phyloP scores from a whole-genome alignment of 2,797 vertebrate genomes.

The Pagetopsis macropterus region DNA sequence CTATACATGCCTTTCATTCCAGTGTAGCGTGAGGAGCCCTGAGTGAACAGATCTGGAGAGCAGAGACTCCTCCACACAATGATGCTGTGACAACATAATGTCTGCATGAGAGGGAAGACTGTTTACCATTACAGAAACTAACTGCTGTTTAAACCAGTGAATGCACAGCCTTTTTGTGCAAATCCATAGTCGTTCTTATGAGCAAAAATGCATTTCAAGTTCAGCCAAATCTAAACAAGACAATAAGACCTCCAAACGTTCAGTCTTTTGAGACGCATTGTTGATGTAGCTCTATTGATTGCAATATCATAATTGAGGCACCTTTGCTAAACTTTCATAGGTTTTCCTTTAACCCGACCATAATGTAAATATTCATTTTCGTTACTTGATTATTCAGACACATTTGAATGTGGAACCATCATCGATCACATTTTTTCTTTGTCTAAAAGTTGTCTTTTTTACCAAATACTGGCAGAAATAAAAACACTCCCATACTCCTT shows the following conservation, averaged over 20 bases:
- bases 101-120: constrained; percentile 24
- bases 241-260: constrained; percentile 5
- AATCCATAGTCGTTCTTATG: background rate
- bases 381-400: background rate
- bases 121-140: constrained; percentile 30
- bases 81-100: constrained; percentile 37
- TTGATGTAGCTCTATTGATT: background rate
- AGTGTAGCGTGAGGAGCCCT: constrained; percentile 48
- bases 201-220: constrained; percentile 2
- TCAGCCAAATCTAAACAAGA: constrained; percentile 10
- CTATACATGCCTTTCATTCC: constrained; percentile 68
- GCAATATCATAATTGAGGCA: no score
- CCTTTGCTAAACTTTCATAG: background rate
- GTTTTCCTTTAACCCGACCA: background rate
- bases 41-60: constrained; percentile 40
- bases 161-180: background rate
- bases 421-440: background rate
- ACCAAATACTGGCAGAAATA: background rate
- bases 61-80: constrained; percentile 55
- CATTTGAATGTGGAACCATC: background rate
- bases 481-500: background rate
- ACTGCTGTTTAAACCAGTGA: constrained; percentile 8
- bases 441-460: background rate
- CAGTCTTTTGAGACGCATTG: background rate
- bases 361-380: background rate